These are phyloP conservation scores for Embidobia sp. DNA, from an alignment of 2,888 invertebrate genomes.

Conservation along the genomic window DNA sequence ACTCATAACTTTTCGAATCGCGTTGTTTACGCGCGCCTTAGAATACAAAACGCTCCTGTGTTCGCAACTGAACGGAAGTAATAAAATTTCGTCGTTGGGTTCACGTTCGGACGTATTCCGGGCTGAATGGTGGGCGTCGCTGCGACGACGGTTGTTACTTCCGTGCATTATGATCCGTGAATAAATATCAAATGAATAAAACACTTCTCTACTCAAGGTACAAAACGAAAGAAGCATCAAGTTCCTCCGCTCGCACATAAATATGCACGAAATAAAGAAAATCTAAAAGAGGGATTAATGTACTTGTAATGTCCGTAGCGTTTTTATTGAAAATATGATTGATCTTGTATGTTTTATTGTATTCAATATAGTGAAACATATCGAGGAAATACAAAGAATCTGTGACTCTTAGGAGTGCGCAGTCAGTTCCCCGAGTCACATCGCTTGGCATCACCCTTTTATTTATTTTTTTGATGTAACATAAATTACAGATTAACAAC, in stretches of 20 bases:
- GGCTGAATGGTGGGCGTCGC: background rate
- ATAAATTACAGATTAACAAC: constrained; percentile 11
- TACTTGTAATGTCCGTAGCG: constrained; percentile 39
- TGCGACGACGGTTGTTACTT: constrained; percentile 10
- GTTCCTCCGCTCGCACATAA: constrained; percentile 28
- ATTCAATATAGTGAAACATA: constrained; percentile 52
- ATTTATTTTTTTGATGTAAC: background rate
- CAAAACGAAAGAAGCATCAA: constrained; percentile 27
- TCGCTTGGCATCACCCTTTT: no score
- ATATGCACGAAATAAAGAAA: constrained; percentile 7
- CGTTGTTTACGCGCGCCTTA: constrained; percentile 2
- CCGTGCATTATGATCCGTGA: constrained; percentile 5
- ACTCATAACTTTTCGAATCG: background rate
- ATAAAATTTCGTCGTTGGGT: constrained; percentile 25
- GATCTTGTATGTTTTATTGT: constrained; percentile 55
- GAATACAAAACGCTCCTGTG: background rate
- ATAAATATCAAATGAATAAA: constrained; percentile 32
- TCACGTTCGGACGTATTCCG: constrained; percentile 3
- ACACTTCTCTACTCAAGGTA: constrained; percentile 33
- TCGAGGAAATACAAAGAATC: constrained; percentile 32
- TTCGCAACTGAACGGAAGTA: constrained; percentile 7
- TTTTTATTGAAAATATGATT: constrained; percentile 56
- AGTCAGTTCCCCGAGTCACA: constrained; percentile 17
- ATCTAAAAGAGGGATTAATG: constrained; percentile 41
- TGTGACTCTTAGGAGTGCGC: constrained; percentile 24